A percentile compares a stretch with the other conserved stretches of the same genome.
These are phyloP conservation scores for Eustalomyia histrio DNA, from an alignment of 2,888 invertebrate genomes.

Conservation along the genomic window DNA sequence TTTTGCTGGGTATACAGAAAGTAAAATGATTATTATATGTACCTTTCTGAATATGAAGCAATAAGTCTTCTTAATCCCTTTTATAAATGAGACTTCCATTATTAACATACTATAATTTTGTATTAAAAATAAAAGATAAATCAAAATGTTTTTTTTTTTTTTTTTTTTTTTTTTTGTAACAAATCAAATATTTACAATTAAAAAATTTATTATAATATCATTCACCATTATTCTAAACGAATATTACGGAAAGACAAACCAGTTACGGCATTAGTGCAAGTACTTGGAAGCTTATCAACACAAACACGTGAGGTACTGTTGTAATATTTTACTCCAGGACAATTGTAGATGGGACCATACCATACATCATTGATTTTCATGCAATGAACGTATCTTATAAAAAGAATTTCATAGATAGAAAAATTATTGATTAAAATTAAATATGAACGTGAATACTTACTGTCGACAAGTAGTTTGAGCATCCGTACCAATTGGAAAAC, in stretches of 20 bases:
- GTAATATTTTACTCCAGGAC: conserved; percentile 46
- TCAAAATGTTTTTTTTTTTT: too few relatives aligned
- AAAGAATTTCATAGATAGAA: background rate
- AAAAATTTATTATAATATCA: conserved; percentile 1
- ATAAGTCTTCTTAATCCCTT: too few relatives aligned
- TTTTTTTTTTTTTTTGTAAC: too few relatives aligned
- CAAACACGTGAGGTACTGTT: conserved; percentile 38
- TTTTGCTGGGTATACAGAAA: too few relatives aligned
- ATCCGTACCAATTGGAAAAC: conserved; percentile 48
- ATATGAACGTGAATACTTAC: conserved; percentile 18
- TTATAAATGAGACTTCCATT: too few relatives aligned
- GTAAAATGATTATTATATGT: too few relatives aligned
- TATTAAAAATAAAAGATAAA: too few relatives aligned
- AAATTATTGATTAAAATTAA: background rate
- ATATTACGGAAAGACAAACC: conserved; percentile 37
- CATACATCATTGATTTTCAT: conserved; percentile 7
- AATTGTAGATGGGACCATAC: conserved; percentile 60
- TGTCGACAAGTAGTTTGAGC: conserved; percentile 51
- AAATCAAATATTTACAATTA: too few relatives aligned
- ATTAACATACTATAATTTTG: too few relatives aligned
- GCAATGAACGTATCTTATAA: conserved; percentile 47
- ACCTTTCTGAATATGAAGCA: too few relatives aligned
- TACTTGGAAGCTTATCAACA: conserved; percentile 8
- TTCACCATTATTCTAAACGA: conserved; percentile 30
- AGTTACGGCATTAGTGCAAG: background rate